These are phyloP conservation scores for Apocheima hispidaria DNA, from an alignment of 2,888 invertebrate species.

Conservation along the genomic window DNA sequence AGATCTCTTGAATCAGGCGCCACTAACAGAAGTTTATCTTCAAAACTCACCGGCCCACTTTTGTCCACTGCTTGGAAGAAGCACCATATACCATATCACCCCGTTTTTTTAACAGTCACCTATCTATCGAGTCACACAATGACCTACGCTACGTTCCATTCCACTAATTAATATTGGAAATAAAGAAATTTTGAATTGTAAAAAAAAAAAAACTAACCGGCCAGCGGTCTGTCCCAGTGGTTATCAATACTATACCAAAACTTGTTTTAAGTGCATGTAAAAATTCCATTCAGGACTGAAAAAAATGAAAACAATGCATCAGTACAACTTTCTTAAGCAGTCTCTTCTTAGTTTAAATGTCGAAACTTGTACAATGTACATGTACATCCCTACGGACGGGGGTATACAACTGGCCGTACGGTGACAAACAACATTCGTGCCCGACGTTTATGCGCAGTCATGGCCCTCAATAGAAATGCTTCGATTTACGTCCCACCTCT, in stretches of 20 bases:
- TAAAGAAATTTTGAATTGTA: too few relatives aligned
- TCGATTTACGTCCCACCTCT: constrained; percentile 73
- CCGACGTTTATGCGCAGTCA: constrained; percentile 81
- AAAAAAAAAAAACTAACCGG: background rate
- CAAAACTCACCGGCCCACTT: too few relatives aligned
- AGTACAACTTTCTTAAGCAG: background rate
- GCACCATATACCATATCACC: too few relatives aligned
- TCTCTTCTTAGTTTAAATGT: background rate
- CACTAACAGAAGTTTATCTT: too few relatives aligned
- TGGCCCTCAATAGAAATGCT: constrained; percentile 81
- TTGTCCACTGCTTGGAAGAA: too few relatives aligned
- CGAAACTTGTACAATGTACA: constrained; percentile 13
- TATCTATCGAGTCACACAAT: too few relatives aligned
- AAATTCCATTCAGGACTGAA: background rate
- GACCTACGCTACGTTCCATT: too few relatives aligned
- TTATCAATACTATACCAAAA: background rate
- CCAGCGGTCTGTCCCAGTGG: too few relatives aligned
- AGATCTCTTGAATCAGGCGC: too few relatives aligned
- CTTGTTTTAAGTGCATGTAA: background rate
- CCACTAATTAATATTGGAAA: too few relatives aligned
- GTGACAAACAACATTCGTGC: constrained; percentile 83
- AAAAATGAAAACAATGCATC: background rate
- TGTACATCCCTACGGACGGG: constrained; percentile 33
- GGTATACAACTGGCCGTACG: constrained; percentile 52
- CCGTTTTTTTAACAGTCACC: too few relatives aligned